These are phyloP conservation scores for Micrasema minimum DNA, from an alignment of 1,140 invertebrate species.

Conservation along the genomic window DNA sequence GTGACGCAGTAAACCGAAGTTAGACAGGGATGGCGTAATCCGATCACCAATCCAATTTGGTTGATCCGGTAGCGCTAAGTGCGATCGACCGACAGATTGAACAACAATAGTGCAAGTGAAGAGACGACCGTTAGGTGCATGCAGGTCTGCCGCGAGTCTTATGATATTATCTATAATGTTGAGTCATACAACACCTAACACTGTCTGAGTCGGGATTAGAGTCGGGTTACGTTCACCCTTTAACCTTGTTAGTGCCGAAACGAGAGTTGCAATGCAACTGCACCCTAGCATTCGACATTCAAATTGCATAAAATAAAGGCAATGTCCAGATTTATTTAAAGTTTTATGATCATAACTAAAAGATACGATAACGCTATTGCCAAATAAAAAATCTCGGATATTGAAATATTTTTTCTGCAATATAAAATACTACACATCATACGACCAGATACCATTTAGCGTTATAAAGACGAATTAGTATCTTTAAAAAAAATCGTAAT, in stretches of 20 bases:
- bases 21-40: not conserved
- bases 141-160: not conserved
- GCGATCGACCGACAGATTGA: constrained; percentile 7
- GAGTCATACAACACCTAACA: not conserved
- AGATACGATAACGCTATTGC: too few relatives aligned
- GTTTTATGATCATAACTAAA: too few relatives aligned
- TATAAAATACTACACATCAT: too few relatives aligned
- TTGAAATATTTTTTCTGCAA: too few relatives aligned
- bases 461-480: too few relatives aligned
- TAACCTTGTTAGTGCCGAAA: constrained; percentile 19
- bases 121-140: constrained; percentile 21
- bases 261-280: not conserved
- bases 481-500: too few relatives aligned
- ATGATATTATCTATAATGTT: not conserved
- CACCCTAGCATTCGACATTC: too few relatives aligned
- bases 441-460: too few relatives aligned
- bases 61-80: constrained; percentile 6
- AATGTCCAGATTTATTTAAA: too few relatives aligned
- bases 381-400: too few relatives aligned
- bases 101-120: not conserved
- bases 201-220: constrained; percentile 39
- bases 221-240: constrained; percentile 35
- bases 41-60: constrained; percentile 15
- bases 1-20: too few relatives aligned
- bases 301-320: too few relatives aligned